phyloP scores from a whole-genome alignment of 2,888 invertebrate genomes.

The Idaea dimidiata region DNA sequence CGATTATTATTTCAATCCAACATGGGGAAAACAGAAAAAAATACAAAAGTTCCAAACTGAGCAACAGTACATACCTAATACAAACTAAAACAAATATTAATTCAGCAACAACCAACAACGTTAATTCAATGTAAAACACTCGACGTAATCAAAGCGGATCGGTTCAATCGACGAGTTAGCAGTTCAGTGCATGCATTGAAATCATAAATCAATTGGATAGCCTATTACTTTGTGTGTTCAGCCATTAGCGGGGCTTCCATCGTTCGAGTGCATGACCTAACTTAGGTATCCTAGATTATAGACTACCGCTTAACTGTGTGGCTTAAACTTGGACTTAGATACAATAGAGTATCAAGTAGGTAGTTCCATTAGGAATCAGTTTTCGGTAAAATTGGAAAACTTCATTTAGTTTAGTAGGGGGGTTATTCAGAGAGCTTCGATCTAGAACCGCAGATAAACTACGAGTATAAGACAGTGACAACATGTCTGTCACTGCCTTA shows the following conservation, averaged over 20 bases:
- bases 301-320: constrained; percentile 6
- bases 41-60: constrained; percentile 2
- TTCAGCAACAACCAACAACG: constrained; percentile 15
- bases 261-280: constrained; percentile 12
- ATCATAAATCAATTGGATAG: constrained; percentile 68
- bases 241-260: constrained; percentile 52
- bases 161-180: constrained; percentile 42
- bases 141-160: constrained; percentile 39
- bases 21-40: neutral
- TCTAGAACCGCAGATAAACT: too few relatives aligned
- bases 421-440: too few relatives aligned
- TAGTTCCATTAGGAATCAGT: too few relatives aligned
- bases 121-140: constrained; percentile 26
- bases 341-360: neutral
- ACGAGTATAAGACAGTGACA: too few relatives aligned
- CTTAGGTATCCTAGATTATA: constrained; percentile 5
- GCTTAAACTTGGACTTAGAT: constrained; percentile 4
- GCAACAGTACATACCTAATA: constrained; percentile 18
- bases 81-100: constrained; percentile 25
- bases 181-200: constrained; percentile 45
- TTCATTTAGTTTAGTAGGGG: too few relatives aligned
- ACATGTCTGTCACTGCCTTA: too few relatives aligned
- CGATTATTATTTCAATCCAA: too few relatives aligned
- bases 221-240: constrained; percentile 63
- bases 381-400: too few relatives aligned